These are phyloP conservation scores for Acanthacorydalis orientalis DNA, from an alignment of 2,888 invertebrate species.

Conservation along the genomic window DNA sequence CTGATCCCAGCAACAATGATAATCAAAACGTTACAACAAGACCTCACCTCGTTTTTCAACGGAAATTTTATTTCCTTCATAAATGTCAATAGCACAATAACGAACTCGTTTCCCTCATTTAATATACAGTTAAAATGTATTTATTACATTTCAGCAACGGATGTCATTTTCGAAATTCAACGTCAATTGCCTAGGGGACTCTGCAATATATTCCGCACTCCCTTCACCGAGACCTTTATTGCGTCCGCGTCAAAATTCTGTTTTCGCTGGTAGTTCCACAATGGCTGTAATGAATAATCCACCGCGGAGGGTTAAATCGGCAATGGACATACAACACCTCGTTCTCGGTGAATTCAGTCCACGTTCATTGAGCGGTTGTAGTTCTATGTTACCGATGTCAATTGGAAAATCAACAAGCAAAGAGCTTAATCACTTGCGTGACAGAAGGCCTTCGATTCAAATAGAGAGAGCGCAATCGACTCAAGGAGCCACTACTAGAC, in stretches of 20 bases:
- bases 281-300: conserved; percentile 50
- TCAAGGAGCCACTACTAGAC: neutral
- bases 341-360: conserved; percentile 31
- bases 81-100: too few species aligned
- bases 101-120: too few species aligned
- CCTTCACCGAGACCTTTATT: conserved; percentile 23
- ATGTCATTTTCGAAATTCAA: conserved; percentile 52
- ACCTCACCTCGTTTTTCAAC: too few species aligned
- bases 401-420: conserved; percentile 14
- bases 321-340: conserved; percentile 67
- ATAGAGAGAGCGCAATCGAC: conserved; percentile 16
- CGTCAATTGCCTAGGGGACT: conserved; percentile 41
- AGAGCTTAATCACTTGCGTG: neutral
- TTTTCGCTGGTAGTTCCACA: conserved; percentile 60
- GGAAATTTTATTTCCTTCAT: too few species aligned
- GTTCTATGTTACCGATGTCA: conserved; percentile 22
- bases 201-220: conserved; percentile 22
- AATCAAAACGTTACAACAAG: too few species aligned
- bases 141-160: conserved; percentile 36
- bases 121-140: too few species aligned
- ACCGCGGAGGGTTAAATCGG: conserved; percentile 64
- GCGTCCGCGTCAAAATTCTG: conserved; percentile 63
- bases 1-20: too few species aligned
- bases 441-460: conserved; percentile 19
- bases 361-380: conserved; percentile 12